These are phyloP conservation scores for Chlorodrepanis virens DNA, from an alignment of 2,113 vertebrate genomes.

Conservation along the genomic window DNA sequence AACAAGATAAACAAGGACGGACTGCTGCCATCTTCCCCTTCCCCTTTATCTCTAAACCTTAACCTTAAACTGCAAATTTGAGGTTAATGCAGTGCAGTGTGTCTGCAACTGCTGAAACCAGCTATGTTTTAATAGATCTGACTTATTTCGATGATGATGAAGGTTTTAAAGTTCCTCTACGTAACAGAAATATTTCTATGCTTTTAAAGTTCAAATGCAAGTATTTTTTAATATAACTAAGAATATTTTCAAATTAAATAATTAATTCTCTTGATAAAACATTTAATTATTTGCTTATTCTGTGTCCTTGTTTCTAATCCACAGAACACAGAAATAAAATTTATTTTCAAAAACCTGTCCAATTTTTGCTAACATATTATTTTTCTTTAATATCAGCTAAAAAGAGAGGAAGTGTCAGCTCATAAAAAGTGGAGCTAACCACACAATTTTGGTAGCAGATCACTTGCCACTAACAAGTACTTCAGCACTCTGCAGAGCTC, in stretches of 20 bases:
- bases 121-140: background rate
- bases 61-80: background rate
- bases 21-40: constrained; percentile 4
- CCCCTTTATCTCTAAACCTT: constrained; percentile 21
- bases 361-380: background rate
- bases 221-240: background rate
- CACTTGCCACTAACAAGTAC: background rate
- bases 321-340: background rate
- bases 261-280: background rate
- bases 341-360: background rate
- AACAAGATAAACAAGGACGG: background rate
- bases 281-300: background rate
- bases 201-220: background rate
- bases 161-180: background rate
- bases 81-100: background rate
- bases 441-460: background rate
- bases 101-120: background rate
- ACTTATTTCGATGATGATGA: background rate
- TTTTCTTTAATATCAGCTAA: background rate
- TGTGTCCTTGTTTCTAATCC: background rate
- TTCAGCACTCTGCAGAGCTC: background rate
- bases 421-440: background rate
- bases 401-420: background rate
- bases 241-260: background rate
- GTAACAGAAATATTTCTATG: background rate